Evolutionary conservation across 2,797 vertebrate species (phyloP).

Genomic region (Coracias cyanogaster): DNA sequence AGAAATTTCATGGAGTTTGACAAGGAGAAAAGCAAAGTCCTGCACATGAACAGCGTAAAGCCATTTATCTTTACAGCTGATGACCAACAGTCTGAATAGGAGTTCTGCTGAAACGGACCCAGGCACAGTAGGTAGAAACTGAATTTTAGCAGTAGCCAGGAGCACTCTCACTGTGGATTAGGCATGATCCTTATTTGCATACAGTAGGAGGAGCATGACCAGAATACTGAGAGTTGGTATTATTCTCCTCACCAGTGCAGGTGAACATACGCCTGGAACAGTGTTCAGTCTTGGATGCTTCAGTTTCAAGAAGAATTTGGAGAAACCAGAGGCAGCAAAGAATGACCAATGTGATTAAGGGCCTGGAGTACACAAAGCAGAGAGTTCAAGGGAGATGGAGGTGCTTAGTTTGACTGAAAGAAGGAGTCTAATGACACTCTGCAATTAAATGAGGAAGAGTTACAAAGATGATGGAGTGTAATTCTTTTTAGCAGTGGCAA

Average conservation of each 20-base stretch:
- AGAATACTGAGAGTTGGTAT: not conserved
- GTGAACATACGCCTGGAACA: not conserved
- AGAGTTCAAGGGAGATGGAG: not conserved
- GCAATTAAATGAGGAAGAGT: not conserved
- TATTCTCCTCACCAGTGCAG: not conserved
- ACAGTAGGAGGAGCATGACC: accelerated
- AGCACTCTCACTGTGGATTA: not conserved
- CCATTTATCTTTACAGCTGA: not conserved
- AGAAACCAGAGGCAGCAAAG: not conserved
- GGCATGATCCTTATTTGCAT: not conserved
- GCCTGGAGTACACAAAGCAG: not conserved
- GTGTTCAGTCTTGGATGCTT: not conserved
- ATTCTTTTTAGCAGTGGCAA: not conserved
- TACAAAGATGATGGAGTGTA: not conserved
- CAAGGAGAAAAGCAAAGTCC: not conserved
- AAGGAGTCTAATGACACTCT: not conserved
- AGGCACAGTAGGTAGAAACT: too few relatives aligned
- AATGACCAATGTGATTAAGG: not conserved
- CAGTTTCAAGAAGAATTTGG: not conserved
- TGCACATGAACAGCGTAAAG: not conserved
- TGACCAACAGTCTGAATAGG: not conserved
- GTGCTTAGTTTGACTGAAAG: not conserved
- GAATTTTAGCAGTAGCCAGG: not conserved
- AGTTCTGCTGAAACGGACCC: not conserved
- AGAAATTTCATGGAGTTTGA: not conserved